Evolutionary conservation across 2,113 vertebrate genomes (phyloP).

Genomic region (Cardinalis cardinalis): DNA sequence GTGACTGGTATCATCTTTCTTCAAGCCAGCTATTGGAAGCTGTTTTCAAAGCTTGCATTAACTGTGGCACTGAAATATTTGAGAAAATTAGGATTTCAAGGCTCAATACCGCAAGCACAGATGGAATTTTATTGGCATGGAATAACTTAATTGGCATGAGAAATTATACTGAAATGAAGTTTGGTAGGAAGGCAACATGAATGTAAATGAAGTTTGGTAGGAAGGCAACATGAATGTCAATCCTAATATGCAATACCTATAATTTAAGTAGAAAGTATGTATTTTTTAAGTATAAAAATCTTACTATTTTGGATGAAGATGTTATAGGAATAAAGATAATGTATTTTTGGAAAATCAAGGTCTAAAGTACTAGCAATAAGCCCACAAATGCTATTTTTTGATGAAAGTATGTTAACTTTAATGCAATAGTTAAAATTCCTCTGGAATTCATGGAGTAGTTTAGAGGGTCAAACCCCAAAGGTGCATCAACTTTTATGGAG

Average conservation of each 20-base stretch:
- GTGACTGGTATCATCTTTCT: constrained; percentile 13
- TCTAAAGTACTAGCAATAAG: background rate
- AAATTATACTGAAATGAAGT: background rate
- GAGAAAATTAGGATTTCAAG: background rate
- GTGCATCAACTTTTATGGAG: background rate
- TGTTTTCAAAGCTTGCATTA: background rate
- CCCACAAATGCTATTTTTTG: background rate
- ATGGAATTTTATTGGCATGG: background rate
- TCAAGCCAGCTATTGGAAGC: constrained; percentile 11
- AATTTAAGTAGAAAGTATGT: background rate
- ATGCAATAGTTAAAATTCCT: background rate
- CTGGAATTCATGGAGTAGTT: background rate
- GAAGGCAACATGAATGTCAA: background rate
- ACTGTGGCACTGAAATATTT: background rate
- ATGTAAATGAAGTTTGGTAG: background rate
- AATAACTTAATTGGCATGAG: background rate
- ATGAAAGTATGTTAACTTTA: background rate
- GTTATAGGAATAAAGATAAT: background rate
- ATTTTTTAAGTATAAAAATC: background rate
- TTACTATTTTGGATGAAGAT: background rate
- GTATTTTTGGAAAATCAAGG: background rate
- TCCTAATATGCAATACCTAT: background rate
- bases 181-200: background rate
- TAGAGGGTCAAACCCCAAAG: background rate
- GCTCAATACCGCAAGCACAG: background rate